Base-by-base conservation (phyloP, 2,888 invertebrate genomes). In the Pseudeuparius sepicola region DNA sequence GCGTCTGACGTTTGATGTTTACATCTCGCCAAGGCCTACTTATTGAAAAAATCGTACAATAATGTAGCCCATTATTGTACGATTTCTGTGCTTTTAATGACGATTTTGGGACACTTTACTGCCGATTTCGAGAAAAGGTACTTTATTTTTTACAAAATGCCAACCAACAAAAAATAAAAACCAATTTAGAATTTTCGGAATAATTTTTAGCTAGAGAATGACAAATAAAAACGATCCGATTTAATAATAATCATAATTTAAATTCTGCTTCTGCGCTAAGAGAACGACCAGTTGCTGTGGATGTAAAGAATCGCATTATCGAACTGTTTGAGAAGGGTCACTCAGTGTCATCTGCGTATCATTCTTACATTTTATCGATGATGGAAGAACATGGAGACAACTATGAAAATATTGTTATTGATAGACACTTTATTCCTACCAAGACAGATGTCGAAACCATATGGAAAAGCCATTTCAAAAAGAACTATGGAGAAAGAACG, bases 341-440 rank as follows among this genome's bases (percentile, higher is more conserved):
- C 14, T n/a, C 9, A 9, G 33, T 10, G 9, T 27, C 33, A 12
- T 11, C 11, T 32, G 33, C 33, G 9, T 32, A 32, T 14, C 33
- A 32, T 26, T 10, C 31, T 5, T 28, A 28, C 15, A 14, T 5
- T 16, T n/a, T 32, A n/a, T 12, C 11, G 26, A 32, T 32, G 33
- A 32, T 32, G 33, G 16, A 28, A 9, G 14, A 32, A 7, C 14
- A 26, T 26, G 25, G 24, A n/a, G 33, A 32, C 15, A 15, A 29
- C 14, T 26, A 32, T 32, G 33, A 32, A n/a, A 26, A 26, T 32
- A 14, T 14, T 26, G 33, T 32, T 26, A 29, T 7, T 14, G 33
- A 32, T 25, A 32, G 33, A 25, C 33, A 15, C 9, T 32, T 32
- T 25, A 14, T 27, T 32, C 33, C 33, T 4, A 32, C 33, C 25